phyloP scores from a whole-genome alignment of 1,140 invertebrate genomes.

The Adelges cooleyi region DNA sequence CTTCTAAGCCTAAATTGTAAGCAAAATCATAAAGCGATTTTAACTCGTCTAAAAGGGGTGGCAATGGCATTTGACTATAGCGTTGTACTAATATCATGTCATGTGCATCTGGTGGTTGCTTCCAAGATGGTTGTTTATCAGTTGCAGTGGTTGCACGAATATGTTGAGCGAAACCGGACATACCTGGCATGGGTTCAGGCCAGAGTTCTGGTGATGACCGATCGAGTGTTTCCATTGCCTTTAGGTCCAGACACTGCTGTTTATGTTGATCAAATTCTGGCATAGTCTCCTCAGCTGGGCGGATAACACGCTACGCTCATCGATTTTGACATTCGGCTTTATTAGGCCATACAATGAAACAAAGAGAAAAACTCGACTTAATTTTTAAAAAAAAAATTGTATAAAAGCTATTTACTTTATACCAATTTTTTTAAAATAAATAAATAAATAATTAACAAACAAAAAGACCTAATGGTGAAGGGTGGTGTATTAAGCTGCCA shows the following conservation, averaged over 20 bases:
- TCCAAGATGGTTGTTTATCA: conserved; percentile 36
- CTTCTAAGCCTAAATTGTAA: conserved; percentile 84
- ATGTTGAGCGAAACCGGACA: conserved; percentile 30
- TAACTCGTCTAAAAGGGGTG: conserved; percentile 69
- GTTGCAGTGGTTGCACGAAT: conserved; percentile 20
- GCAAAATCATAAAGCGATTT: conserved; percentile 84
- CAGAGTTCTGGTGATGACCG: conserved; percentile 81
- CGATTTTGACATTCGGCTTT: conserved; percentile 22
- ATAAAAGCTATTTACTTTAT: no score
- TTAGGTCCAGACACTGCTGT: conserved; percentile 41
- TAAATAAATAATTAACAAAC: no score
- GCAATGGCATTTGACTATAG: conserved; percentile 15
- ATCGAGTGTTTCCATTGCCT: conserved; percentile 79
- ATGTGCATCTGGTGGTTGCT: conserved; percentile 37
- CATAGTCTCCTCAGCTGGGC: conserved; percentile 33
- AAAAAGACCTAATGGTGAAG: no score
- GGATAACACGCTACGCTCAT: neutral
- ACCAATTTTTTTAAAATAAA: no score
- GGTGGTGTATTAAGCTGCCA: no score
- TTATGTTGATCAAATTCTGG: conserved; percentile 43
- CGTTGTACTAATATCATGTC: conserved; percentile 39
- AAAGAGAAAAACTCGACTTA: conserved; percentile 16
- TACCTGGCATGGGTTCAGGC: conserved; percentile 62
- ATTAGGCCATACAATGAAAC: conserved; percentile 12
- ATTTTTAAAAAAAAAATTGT: no score